These are phyloP conservation scores for Amniataba percoides DNA, from an alignment of 2,797 vertebrate species.

Conservation along the genomic window DNA sequence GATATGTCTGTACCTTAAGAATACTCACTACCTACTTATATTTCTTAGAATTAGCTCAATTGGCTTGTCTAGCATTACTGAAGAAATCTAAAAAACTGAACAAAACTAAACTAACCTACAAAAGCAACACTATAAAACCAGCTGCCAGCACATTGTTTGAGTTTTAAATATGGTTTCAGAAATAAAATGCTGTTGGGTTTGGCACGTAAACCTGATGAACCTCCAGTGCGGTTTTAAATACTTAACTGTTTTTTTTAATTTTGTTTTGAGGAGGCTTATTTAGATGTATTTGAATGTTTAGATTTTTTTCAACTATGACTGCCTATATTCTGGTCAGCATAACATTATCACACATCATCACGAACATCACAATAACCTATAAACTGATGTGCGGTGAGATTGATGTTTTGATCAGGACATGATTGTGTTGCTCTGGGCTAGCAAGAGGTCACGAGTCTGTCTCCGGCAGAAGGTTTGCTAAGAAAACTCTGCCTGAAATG, in stretches of 20 bases:
- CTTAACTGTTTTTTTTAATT: not conserved
- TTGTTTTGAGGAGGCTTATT: not conserved
- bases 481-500: conserved; percentile 60
- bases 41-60: not conserved
- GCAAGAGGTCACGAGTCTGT: conserved; percentile 12
- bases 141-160: conserved; percentile 1
- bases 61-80: not conserved
- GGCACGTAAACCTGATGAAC: not conserved
- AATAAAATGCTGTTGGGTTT: conserved; percentile 8
- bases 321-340: not conserved
- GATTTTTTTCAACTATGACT: not conserved
- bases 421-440: conserved; percentile 14
- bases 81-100: conserved; percentile 10
- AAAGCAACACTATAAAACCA: not conserved
- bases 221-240: not conserved
- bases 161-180: not conserved
- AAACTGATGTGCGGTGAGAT: conserved; percentile 10
- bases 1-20: not conserved
- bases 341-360: not conserved
- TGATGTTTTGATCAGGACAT: conserved; percentile 4
- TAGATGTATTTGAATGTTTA: too few relatives aligned
- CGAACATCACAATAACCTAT: conserved; percentile 15
- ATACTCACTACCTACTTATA: too few relatives aligned
- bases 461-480: conserved; percentile 13
- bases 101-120: not conserved